Evolutionary conservation across 2,797 vertebrate genomes (phyloP), one percentile per base, ranked within the genome.

Genomic region (Pogoniulus pusillus): DNA sequence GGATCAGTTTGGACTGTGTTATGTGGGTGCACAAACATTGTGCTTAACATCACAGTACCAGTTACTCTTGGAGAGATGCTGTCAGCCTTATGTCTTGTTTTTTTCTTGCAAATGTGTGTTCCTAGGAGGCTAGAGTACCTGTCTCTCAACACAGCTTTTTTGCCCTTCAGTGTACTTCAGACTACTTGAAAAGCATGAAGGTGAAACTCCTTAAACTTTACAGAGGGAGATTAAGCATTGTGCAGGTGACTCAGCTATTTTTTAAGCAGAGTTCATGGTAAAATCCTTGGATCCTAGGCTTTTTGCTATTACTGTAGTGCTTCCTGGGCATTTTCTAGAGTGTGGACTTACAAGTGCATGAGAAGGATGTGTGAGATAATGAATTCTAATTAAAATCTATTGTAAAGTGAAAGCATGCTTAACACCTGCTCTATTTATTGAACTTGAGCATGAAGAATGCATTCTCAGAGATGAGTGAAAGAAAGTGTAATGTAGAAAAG

Each of bases 381-480:
- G 16, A 82, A 51, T 5, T 58, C 16, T 60, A 90, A 87, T 85
- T 27, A 83, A 91, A 91, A 87, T 45, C 32, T 53, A 58, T 11
- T 62, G 14, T 82, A 90, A 84, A 82, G 51, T 12, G 23, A 0
- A 3, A 23, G 27, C 72, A 64, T 0, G 1, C 43, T 62, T 85
- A 71, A 77, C 34, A 59, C n/a, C 22, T 81, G 55, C 55, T 78
- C 32, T 10, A 13, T 45, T 47, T 69, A 74, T n/a, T 58, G 35
- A 88, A 80, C 18, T 24, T 43, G 16, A 85, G 37, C 24, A 37
- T 14, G n/a, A 87, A 58, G 58, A 91, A 95, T 87, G 23, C 55
- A 32, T 76, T 85, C 41, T 74, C 43, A 79, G 26, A 64, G 60
- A 14, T 19, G 64, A 87, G 12, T 54, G 39, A 75, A 89, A 91